A percentile compares a stretch with the other conserved stretches of the same genome.
Evolutionary conservation across 35 echinoderm and acorn worm species (phyloP).

Genomic region (Holothuria glaberrima): DNA sequence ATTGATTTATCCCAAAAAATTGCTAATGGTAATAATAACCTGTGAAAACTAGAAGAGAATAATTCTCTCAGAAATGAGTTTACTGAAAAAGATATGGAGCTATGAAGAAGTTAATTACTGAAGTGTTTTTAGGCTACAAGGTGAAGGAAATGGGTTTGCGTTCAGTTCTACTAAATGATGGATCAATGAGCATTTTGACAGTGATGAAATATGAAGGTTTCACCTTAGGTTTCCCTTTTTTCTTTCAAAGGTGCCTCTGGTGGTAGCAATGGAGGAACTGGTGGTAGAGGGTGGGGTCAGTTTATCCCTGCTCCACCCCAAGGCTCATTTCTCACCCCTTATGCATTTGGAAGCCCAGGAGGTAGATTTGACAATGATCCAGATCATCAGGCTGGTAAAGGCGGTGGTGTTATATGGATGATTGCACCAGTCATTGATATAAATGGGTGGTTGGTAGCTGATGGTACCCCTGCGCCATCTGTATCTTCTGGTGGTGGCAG

Average conservation of each 20-base stretch:
- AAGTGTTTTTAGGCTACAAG: too few relatives aligned
- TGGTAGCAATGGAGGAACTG: constrained; percentile 83
- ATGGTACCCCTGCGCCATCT: constrained; percentile 52
- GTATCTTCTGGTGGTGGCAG: constrained; percentile 73
- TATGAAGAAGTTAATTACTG: too few relatives aligned
- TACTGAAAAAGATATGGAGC: too few relatives aligned
- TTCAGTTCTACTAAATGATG: too few relatives aligned
- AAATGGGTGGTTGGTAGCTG: constrained; percentile 61
- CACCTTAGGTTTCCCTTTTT: background rate
- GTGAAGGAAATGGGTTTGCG: too few relatives aligned
- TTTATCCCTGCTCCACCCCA: constrained; percentile 58
- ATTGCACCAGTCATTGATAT: constrained; percentile 63
- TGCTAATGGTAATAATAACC: too few relatives aligned
- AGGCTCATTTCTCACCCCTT: constrained; percentile 62
- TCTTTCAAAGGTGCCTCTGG: constrained; percentile 76
- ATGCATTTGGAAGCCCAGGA: constrained; percentile 75
- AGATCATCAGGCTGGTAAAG: constrained; percentile 14
- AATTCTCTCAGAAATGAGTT: too few relatives aligned
- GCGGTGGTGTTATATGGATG: constrained; percentile 78
- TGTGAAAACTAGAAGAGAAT: too few relatives aligned
- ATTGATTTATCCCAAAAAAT: too few relatives aligned
- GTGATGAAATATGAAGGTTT: too few relatives aligned
- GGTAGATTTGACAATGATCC: constrained; percentile 44
- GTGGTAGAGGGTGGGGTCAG: constrained; percentile 69
- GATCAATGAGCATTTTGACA: too few relatives aligned